Base-by-base conservation (phyloP, 2,113 vertebrate genomes). In the Poeciliopsis retropinna region DNA sequence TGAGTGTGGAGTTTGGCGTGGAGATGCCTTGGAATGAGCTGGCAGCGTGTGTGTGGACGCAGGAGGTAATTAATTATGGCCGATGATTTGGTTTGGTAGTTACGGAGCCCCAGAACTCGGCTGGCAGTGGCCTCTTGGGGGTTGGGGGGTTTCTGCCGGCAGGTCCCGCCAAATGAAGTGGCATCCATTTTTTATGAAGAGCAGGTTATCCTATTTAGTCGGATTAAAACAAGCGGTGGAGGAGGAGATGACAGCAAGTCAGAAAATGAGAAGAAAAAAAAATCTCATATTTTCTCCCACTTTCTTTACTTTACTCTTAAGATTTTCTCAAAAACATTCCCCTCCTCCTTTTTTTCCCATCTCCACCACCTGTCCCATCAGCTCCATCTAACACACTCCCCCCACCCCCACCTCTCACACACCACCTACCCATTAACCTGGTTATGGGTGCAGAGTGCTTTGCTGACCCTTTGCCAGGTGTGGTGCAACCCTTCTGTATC, bases 161-260 rank as follows among this genome's bases (percentile, higher is more conserved):
- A 81, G 86, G 89, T 92, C 94, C 91, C 83, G 75, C 80, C 88
- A 86, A 95, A 94, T 94, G 92, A 95, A 94, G 91, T 92, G 90
- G 81, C 94, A 94, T 95, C 81, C 87, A 95, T 95, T 94, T 95
- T 95, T 95, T 90, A 95, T 95, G 94, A 95, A 94, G 93, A 94
- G 94, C 94, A 95, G 94, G 94, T 95, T 95, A 95, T 94, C 94
- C 90, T 95, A 93, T 95, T 95, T 95, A 95, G 92, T 94, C 91
- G 89, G 90, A 95, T 94, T 95, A 95, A 95, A 95, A 94, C 90
- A 85, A 84, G 85, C 79, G 11, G 70, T n/a, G 61, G 44, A 51
- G 64, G 78, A 69, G 61, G 27, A 84, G 87, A 85, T 88, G 81
- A 88, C 84, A 89, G 73, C 74, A 79, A 84, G 78, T 76, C 83